These are phyloP conservation scores for Megalops atlanticus DNA, from an alignment of 2,113 vertebrate genomes.

Conservation along the genomic window DNA sequence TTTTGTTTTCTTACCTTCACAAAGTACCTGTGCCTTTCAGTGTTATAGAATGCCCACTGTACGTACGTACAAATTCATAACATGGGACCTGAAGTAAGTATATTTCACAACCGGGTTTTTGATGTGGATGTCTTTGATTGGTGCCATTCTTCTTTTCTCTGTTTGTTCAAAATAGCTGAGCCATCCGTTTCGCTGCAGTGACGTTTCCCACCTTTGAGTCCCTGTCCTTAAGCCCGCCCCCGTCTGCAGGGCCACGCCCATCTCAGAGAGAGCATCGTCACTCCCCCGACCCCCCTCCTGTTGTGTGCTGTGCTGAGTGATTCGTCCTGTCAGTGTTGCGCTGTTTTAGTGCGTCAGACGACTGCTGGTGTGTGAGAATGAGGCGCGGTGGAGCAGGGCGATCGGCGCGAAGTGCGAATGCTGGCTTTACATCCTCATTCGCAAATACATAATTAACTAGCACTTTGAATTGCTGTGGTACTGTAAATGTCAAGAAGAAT, in stretches of 20 bases:
- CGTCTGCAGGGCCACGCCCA: background rate
- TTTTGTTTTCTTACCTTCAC: background rate
- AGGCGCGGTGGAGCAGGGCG: background rate
- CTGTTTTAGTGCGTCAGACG: no score
- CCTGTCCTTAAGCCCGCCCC: background rate
- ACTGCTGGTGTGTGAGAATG: background rate
- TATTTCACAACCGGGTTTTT: background rate
- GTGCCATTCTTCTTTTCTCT: background rate
- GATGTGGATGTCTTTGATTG: slow-evolving; percentile 8
- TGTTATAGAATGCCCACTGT: background rate
- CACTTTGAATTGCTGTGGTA: background rate
- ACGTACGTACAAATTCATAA: slow-evolving; percentile 4
- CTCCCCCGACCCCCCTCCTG: background rate
- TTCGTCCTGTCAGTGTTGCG: background rate
- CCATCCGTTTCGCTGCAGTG: background rate
- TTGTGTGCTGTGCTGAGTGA: background rate
- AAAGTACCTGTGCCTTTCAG: background rate
- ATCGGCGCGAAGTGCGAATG: background rate
- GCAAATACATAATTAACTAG: background rate
- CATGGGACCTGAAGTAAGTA: slow-evolving; percentile 12
- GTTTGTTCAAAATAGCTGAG: background rate
- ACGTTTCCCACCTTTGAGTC: background rate
- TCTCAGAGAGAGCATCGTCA: background rate
- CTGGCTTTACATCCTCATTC: background rate
- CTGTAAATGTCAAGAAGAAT: background rate